These are phyloP conservation scores for Scylla paramamosain DNA, from an alignment of 1,140 invertebrate genomes.

Conservation along the genomic window DNA sequence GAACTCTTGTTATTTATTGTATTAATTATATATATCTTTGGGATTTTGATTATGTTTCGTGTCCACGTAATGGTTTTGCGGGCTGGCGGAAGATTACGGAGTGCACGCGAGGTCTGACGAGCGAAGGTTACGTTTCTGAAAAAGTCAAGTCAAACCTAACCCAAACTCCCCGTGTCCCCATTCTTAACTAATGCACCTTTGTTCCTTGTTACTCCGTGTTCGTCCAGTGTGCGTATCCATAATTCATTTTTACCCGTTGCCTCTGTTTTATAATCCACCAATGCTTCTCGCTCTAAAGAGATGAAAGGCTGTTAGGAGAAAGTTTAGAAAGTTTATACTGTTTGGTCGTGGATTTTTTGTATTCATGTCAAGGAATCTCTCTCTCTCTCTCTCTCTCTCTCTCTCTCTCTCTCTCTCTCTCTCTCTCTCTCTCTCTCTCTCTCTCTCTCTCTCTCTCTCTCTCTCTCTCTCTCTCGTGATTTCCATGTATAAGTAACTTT, in stretches of 20 bases:
- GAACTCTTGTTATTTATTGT: background rate
- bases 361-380: background rate
- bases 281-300: background rate
- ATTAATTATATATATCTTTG: background rate
- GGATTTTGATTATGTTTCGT: background rate
- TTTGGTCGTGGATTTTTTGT: background rate
- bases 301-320: conserved; percentile 13
- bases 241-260: background rate
- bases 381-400: background rate
- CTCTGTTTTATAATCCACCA: conserved; percentile 1
- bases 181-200: background rate
- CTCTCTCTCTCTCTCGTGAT: conserved; percentile 5
- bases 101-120: too few relatives aligned
- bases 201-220: background rate
- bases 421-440: background rate
- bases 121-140: background rate
- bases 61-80: background rate
- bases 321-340: background rate
- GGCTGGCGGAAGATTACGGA: too few relatives aligned
- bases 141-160: background rate
- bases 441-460: background rate
- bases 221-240: background rate
- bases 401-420: conserved; percentile 2
- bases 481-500: too few relatives aligned
- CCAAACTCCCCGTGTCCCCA: background rate